Evolutionary conservation across 2,113 vertebrate species (phyloP), one percentile per base, ranked within the genome.

Genomic region (Glaucidium brasilianum): DNA sequence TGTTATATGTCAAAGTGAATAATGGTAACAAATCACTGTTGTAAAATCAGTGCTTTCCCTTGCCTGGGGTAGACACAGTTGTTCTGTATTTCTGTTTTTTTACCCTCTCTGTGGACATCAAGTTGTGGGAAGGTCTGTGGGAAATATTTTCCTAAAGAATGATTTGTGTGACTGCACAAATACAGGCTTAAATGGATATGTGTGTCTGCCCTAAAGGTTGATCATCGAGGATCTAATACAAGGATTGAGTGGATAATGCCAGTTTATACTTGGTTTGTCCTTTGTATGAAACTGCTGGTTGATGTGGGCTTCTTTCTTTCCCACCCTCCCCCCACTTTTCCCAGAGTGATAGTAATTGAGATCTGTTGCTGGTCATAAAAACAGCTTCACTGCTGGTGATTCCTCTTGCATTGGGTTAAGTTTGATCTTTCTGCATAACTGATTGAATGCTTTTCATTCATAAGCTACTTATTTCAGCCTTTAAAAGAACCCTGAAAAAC

Each of bases 81-180:
- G 62, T 88, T 92, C 82, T 72, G 2, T 88, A 77, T 69, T 96
- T 79, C 71, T 97, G 94, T 52, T 93, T 74, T 90, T 94, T 95
- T 96, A 88, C 78, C 59, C 90, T 96, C 90, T 96, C 90, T 80
- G 37, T 72, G 92, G 95, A 96, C 50, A 4, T 95, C 93, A 93
- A 88, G 91, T 96, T 96, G 83, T 77, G 93, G 96, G 83, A 94
- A 94, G 92, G 82, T 49, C 93, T 97, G 95, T 95, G 94, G 93
- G 94, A 97, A 97, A 95, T 92, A 82, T 85, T 97, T 94, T 91
- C 89, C 76, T 96, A 94, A 84, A 82, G 92, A 85, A 88, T 97
- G 73, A 94, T 96, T 94, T 92, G 92, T 95, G 91, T 82, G 73
- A 63, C 94, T 92, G 96, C 89, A 94, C 76, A 97, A 96, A 97